Evolutionary conservation across 1,140 invertebrate genomes (phyloP).

Genomic region (Yoshiicerus persimilis): DNA sequence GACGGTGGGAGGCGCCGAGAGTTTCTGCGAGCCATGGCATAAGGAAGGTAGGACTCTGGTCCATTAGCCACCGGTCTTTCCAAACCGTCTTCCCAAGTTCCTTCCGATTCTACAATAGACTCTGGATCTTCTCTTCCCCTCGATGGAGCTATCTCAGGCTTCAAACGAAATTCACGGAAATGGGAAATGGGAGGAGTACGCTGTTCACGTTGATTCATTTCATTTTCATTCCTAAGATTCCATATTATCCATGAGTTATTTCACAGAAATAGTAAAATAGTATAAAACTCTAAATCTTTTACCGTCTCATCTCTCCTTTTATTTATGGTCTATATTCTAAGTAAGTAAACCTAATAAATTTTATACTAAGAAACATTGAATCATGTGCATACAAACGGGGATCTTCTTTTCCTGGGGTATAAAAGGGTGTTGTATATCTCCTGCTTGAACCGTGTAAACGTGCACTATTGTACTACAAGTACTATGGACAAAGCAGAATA

Average conservation of each 20-base stretch:
- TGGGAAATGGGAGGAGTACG: slow-evolving; percentile 8
- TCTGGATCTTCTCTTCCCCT: neutral
- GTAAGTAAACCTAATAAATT: too few relatives aligned
- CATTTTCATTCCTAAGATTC: neutral
- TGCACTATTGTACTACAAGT: too few relatives aligned
- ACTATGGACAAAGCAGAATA: too few relatives aligned
- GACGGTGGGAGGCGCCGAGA: neutral
- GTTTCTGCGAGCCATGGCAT: neutral
- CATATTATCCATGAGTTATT: neutral
- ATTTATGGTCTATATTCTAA: too few relatives aligned
- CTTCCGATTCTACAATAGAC: neutral
- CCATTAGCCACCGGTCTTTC: neutral
- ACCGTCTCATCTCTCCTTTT: too few relatives aligned
- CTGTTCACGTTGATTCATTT: neutral
- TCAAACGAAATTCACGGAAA: slow-evolving; percentile 28
- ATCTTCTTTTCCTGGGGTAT: too few relatives aligned
- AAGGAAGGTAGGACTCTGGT: neutral
- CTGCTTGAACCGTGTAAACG: too few relatives aligned
- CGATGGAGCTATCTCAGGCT: neutral
- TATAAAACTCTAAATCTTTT: neutral
- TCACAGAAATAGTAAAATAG: neutral
- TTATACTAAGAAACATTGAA: too few relatives aligned
- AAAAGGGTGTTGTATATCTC: too few relatives aligned
- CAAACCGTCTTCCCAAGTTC: neutral
- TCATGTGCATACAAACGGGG: too few relatives aligned